Conservation (phyloP, 2,888 invertebrate species). For the Clistopyga incitator region DNA sequence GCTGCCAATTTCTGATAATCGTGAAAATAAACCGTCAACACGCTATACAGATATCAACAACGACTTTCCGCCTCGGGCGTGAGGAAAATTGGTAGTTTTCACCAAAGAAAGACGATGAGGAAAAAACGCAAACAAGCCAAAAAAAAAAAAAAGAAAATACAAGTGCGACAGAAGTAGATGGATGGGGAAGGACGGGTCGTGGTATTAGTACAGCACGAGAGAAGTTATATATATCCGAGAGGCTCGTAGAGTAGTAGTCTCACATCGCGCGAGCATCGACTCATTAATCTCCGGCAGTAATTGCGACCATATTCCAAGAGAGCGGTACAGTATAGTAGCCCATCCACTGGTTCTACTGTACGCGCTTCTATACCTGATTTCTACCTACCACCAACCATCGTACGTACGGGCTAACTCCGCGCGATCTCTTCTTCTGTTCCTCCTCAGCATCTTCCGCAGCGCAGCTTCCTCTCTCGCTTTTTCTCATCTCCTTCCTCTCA, state of each 20-base stretch:
- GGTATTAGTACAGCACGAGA: constrained; percentile 16
- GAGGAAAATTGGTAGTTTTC: constrained; percentile 48
- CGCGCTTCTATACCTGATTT: constrained; percentile 44
- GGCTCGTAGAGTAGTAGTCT: constrained; percentile 76
- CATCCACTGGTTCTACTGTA: constrained; percentile 67
- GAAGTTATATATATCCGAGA: constrained; percentile 54
- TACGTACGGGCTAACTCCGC: constrained; percentile 44
- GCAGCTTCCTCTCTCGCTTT: constrained; percentile 53
- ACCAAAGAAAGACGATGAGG: constrained; percentile 28
- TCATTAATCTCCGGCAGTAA: constrained; percentile 82
- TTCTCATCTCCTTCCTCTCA: constrained; percentile 45
- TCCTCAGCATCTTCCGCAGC: constrained; percentile 42
- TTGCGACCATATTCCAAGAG: constrained; percentile 81
- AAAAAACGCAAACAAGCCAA: constrained; percentile 13
- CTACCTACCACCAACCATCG: constrained; percentile 25
- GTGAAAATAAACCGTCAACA: not conserved
- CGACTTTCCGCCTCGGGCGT: not conserved
- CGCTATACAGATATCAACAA: not conserved
- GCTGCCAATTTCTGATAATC: not conserved
- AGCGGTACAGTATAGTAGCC: constrained; percentile 75
- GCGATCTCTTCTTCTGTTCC: constrained; percentile 60
- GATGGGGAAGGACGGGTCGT: constrained; percentile 18
- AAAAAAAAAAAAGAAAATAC: constrained; percentile 18
- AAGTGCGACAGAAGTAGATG: constrained; percentile 1
- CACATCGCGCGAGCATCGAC: constrained; percentile 80